Base-by-base conservation (phyloP, 30 jellyfish, hydroid and myxozoan genomes). In the Chironex yamaguchii region DNA sequence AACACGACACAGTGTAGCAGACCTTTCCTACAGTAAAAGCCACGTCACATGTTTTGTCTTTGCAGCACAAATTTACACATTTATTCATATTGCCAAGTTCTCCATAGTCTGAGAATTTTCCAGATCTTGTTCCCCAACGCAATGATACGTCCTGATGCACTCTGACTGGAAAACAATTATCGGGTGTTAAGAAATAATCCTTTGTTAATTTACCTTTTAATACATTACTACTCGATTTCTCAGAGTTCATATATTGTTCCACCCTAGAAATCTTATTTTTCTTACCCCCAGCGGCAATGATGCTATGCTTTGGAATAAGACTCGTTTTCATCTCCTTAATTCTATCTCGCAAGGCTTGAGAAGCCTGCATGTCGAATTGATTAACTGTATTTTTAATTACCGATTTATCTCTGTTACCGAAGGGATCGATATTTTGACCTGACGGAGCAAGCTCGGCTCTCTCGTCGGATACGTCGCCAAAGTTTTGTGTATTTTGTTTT, bases 21-120 rank as follows among this genome's bases (percentile, higher is more conserved):
- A 97, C 89, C 62, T 79, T 89, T 2, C 94, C 99, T 1, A 94
- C 96, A 97, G 89, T 94, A 49, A 94, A 94, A 21, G 99, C 91
- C 14, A 94, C 99, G 36, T 94, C 97, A 80, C 99, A 94, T 69
- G 71, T 80, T 42, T 88, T 94, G 52, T 94, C 99, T 67, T 94
- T 88, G 66, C 99, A 94, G 58, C 99, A 94, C 35, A 94, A 53
- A 52, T 94, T 92, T 35, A 94, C 99, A 86, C 99, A 94, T 77
- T 63, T 73, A 23, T 91, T 62, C 96, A 94, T 94, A 68, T 88
- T 94, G 6, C 95, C 97, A 49, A 94, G 84, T 29, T 94, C 93
- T 0, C 99, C 99, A 66, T 94, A 94, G 36, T 94, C 99, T 86
- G 82, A 94, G 71, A 94, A 94, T 32, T 94, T 97, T 4, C 99